Evolutionary conservation across 2,888 invertebrate species (phyloP), one percentile per base, ranked within the genome.

Genomic region (Polyommatus iphigenia): DNA sequence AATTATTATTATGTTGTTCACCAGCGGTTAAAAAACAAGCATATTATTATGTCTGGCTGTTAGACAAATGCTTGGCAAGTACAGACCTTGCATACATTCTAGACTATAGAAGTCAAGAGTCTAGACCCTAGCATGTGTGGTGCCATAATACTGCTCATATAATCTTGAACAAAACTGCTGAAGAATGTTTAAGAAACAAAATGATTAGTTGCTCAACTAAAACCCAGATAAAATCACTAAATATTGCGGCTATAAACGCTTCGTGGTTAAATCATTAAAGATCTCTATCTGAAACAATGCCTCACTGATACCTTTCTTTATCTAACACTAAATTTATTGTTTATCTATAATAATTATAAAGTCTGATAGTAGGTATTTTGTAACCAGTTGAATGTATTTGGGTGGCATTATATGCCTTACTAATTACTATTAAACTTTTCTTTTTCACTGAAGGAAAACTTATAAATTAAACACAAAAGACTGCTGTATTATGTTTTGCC

Each of bases 271-370:
- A 50, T 78, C 77, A 79, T 78, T 77, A 78, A 62, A 79, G 78
- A 79, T 79, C 57, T 41, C 46, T 78, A 78, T 79, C 75, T 57
- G 18, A 77, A 78, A 79, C 79, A 77, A 79, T 76, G 54, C 57
- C 71, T 57, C 13, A 62, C 72, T 78, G 78, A 78, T 75, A 54
- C 46, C 24, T 24, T 29, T 50, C 46, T 46, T 73, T 41, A 67
- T 67, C 67, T 32, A 67, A 67, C 67, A 67, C 67, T 18, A 67
- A 67, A 32, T 67, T 67, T 67, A 67, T 10, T 67, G 67, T 67
- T 32, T 32, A 32, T 67, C 67, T 67, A 32, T 67, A 67, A 32
- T 67, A 67, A 67, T 67, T 4, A 67, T 36, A 4, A 67, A 62
- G 62, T 67, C 15, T 15, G 18, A 6, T 29, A 29, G 1, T 18